These are phyloP conservation scores for Euthynnus affinis DNA, from an alignment of 2,797 vertebrate species.

Conservation along the genomic window DNA sequence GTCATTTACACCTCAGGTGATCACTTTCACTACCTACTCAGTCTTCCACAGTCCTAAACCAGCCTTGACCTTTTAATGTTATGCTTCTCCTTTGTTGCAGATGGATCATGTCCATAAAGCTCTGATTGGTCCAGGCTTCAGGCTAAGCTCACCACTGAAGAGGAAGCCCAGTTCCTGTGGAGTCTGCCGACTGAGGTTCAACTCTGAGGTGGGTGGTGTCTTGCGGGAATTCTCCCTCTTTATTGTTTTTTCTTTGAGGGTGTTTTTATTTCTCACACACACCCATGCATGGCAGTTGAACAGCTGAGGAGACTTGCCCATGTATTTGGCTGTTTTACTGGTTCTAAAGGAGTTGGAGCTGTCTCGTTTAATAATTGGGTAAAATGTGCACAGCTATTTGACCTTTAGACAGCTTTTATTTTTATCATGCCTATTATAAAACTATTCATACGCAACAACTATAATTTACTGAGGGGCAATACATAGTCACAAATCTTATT, in stretches of 20 bases:
- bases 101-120: slow-evolving; percentile 94
- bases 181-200: slow-evolving; percentile 93
- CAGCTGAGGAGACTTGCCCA: slow-evolving; percentile 30
- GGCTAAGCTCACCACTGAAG: slow-evolving; percentile 89
- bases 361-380: slow-evolving; percentile 5
- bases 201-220: slow-evolving; percentile 89
- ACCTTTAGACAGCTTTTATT: slow-evolving; percentile 2
- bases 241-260: slow-evolving; percentile 34
- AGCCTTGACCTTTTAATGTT: neutral
- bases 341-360: slow-evolving; percentile 26
- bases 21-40: slow-evolving; percentile 23
- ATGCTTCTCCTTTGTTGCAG: slow-evolving; percentile 76
- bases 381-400: slow-evolving; percentile 28
- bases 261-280: slow-evolving; percentile 57
- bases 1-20: slow-evolving; percentile 21
- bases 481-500: neutral
- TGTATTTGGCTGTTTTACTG: slow-evolving; percentile 33
- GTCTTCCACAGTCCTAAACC: slow-evolving; percentile 12
- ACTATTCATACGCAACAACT: neutral
- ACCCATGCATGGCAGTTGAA: slow-evolving; percentile 48
- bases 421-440: neutral
- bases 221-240: slow-evolving; percentile 16
- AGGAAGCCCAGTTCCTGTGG: slow-evolving; percentile 93
- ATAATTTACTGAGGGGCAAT: neutral
- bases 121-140: slow-evolving; percentile 90